Base-by-base conservation (phyloP, 2,888 invertebrate species). In the Acleris emargana region DNA sequence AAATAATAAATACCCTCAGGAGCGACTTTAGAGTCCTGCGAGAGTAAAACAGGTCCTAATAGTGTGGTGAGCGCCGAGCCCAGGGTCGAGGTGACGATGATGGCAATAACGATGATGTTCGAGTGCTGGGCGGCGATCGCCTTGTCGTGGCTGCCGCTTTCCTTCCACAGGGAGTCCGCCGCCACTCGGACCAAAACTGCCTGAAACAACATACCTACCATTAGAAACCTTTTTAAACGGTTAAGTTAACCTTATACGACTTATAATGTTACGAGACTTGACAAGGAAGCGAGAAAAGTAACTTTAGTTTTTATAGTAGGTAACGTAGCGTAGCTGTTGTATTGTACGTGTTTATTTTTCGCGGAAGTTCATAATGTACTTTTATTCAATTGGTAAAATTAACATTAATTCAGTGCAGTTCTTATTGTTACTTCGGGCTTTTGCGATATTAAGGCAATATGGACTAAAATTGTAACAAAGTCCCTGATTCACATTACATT, bases 71-170 rank as follows among this genome's bases (percentile, higher is more conserved):
- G 79, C 7, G 75, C 74, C 1, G 91, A 90, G 17, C 92, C 92
- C 62, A 91, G 78, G 58, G 88, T 86, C 9, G 89, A 80, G 71
- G 90, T 91, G 79, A 88, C 67, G 1, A 92, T 71, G 69, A 91
- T 88, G 16, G 91, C 90, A 72, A 91, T 91, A 79, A 91, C 88
- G 73, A 92, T 91, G 67, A 92, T 90, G 81, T 91, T 91, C 5
- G 89, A 78, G 74, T 92, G 91, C 68, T 90, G 88, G 43, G 68
- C 70, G 4, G 92, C 91, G 69, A 88, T 86, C 67, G 73, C 75
- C 64, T 75, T 82, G 73, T 92, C 92, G 70, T 83, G 80, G 38
- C 73, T 73, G 45, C 81, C 83, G 2, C 77, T 76, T 45, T 86
- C 84, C 42, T 73, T 72, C 87, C 87, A 88, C 47, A 91, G 76